Conservation (phyloP, 1,140 invertebrate species). For the Pogonomyrmex barbatus region DNA sequence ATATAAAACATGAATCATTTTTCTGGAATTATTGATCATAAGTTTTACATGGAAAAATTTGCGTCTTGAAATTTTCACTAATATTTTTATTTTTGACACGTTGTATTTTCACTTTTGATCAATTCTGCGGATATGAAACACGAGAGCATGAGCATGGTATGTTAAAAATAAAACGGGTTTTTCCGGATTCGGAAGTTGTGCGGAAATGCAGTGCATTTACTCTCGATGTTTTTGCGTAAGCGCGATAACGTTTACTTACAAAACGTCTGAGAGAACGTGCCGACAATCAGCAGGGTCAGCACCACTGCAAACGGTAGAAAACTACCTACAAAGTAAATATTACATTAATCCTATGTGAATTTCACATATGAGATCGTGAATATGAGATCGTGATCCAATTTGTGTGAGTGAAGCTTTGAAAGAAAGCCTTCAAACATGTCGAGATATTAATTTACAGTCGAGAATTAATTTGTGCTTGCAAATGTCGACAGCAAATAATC, state of each 20-base stretch:
- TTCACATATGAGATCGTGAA: not conserved
- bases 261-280: constrained; percentile 56
- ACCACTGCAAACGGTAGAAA: not conserved
- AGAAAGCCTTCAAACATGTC: not conserved
- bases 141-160: not conserved
- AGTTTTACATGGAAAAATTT: not conserved
- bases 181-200: not conserved
- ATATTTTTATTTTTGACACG: not conserved
- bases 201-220: not conserved
- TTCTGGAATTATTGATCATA: not conserved
- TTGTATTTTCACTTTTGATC: not conserved
- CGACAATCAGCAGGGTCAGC: constrained; percentile 19
- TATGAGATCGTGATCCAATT: not conserved
- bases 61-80: not conserved
- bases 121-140: not conserved
- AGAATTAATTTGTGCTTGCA: not conserved
- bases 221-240: not conserved
- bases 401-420: not conserved
- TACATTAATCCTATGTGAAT: not conserved
- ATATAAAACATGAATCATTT: not conserved
- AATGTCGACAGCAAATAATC: not conserved
- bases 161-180: not conserved
- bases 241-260: constrained; percentile 66
- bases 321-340: constrained; percentile 47
- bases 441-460: not conserved